phyloP scores from a whole-genome alignment of 2,888 invertebrate species.

The Morinoia aosen region DNA sequence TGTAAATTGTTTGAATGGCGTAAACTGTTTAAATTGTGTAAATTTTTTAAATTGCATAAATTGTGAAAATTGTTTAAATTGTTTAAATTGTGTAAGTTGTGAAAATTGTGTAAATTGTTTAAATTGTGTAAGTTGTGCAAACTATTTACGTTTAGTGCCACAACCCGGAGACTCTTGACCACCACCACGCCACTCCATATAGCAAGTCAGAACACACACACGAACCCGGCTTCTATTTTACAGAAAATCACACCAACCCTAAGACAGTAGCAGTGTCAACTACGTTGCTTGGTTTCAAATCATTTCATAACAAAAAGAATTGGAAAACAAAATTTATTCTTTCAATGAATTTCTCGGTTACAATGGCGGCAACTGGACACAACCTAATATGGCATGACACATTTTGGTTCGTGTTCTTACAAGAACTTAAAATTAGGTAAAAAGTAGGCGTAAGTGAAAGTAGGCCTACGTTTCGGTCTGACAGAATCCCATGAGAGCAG shows the following conservation, averaged over 20 bases:
- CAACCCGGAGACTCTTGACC: neutral
- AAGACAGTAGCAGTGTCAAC: neutral
- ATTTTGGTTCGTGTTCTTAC: neutral
- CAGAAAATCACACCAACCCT: neutral
- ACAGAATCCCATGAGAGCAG: neutral
- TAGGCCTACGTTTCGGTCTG: neutral
- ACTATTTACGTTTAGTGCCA: neutral
- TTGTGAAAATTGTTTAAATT: no score
- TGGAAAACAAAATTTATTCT: neutral
- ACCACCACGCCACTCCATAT: neutral
- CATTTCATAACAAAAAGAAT: neutral
- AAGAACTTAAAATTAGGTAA: neutral
- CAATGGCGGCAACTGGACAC: neutral
- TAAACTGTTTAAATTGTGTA: no score
- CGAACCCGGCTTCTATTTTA: neutral
- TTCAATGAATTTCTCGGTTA: neutral
- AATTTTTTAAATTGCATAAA: no score
- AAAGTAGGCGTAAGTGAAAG: neutral
- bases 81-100: no score
- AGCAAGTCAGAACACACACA: neutral
- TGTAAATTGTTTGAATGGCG: no score
- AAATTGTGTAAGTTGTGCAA: no score
- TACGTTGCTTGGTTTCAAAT: neutral
- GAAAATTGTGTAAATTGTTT: no score
- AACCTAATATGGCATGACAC: neutral